Conservation (phyloP, 2,797 vertebrate species). For the Valencia hispanica region DNA sequence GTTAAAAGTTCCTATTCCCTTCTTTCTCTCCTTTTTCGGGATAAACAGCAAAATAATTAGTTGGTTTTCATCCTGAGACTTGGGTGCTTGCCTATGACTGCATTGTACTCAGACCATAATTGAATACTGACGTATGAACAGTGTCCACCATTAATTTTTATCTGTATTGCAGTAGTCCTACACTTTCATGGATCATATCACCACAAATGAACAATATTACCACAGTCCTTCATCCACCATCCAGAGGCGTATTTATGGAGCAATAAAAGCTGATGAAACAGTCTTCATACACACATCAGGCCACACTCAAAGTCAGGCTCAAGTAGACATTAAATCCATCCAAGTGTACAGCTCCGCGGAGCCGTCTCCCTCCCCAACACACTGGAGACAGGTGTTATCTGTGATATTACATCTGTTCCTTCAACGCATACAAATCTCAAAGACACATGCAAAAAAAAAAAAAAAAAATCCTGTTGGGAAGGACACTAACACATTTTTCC, state of each 20-base stretch:
- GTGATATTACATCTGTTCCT: conserved; percentile 75
- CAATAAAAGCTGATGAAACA: conserved; percentile 67
- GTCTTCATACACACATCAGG: conserved; percentile 7
- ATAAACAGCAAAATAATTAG: not conserved
- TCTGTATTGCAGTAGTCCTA: not conserved
- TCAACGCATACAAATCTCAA: conserved; percentile 43
- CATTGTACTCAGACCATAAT: not conserved
- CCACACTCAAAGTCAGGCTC: conserved; percentile 21
- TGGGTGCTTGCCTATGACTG: not conserved
- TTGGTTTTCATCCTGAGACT: not conserved
- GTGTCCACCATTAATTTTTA: not conserved
- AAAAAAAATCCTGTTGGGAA: conserved; percentile 21
- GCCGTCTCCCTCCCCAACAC: conserved; percentile 47
- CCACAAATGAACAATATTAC: conserved; percentile 15
- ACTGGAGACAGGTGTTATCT: conserved; percentile 73
- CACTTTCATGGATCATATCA: conserved; percentile 5
- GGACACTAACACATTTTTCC: conserved; percentile 60
- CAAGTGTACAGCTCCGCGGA: conserved; percentile 64
- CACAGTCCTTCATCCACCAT: conserved; percentile 6
- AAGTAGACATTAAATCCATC: conserved; percentile 46
- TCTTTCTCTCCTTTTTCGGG: not conserved
- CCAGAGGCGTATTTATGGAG: conserved; percentile 66
- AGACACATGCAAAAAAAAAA: conserved; percentile 21
- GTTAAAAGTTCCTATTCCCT: not conserved
- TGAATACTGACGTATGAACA: not conserved